phyloP scores from a whole-genome alignment of 2,888 invertebrate genomes.

The Callosobruchus maculatus region DNA sequence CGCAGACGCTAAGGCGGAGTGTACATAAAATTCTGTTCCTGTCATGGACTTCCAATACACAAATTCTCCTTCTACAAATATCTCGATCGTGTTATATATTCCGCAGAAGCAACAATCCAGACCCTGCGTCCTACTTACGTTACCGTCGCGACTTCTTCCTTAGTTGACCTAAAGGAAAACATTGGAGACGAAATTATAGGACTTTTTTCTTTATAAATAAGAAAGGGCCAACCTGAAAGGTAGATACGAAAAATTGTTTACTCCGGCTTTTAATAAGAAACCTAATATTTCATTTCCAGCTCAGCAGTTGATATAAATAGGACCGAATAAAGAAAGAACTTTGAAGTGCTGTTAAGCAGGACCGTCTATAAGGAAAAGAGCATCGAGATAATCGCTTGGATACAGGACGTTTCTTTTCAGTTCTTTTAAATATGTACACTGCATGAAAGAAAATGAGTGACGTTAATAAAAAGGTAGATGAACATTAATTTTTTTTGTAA shows the following conservation, averaged over 20 bases:
- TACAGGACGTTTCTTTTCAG: no score
- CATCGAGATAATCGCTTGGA: no score
- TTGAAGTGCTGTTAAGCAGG: not conserved
- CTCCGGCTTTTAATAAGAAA: not conserved
- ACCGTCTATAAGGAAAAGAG: not conserved
- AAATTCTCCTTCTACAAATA: no score
- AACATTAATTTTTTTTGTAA: no score
- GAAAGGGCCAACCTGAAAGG: not conserved
- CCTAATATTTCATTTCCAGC: not conserved
- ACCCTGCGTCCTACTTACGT: not conserved
- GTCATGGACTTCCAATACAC: no score
- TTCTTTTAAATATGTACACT: no score
- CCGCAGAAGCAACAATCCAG: no score
- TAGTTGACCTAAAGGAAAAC: not conserved
- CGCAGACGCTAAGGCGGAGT: no score
- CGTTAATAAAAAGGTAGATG: no score
- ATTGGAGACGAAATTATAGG: not conserved
- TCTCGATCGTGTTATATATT: no score
- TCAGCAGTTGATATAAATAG: not conserved
- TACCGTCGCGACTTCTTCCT: not conserved
- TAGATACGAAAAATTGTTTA: not conserved
- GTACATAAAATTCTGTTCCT: no score
- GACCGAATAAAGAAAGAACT: not conserved
- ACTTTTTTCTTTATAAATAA: not conserved
- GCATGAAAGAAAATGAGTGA: no score